Percentiles rank a stretch among this genome's conserved stretches.
Conservation (phyloP, 2,888 invertebrate genomes). For the Phlogophora meticulosa region DNA sequence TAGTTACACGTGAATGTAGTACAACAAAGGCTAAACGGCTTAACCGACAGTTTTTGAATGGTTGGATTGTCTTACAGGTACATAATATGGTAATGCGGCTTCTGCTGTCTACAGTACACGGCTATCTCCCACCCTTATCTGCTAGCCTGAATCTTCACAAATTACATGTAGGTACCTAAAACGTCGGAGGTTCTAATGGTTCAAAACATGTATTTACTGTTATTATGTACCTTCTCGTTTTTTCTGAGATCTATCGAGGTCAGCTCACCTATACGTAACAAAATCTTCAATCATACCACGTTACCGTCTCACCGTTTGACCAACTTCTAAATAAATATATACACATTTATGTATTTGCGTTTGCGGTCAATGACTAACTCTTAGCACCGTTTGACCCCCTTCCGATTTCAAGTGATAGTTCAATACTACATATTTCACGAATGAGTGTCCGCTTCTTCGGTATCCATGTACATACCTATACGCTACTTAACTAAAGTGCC, state of each 20-base stretch:
- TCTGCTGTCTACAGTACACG: neutral
- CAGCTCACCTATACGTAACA: neutral
- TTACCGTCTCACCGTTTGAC: neutral
- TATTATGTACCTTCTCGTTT: no score
- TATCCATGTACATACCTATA: conserved; percentile 9
- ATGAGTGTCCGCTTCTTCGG: conserved; percentile 8
- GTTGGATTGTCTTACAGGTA: neutral
- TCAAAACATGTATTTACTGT: no score
- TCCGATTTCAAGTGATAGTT: conserved; percentile 27
- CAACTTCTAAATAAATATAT: neutral
- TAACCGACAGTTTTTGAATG: conserved; percentile 1
- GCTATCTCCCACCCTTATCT: neutral
- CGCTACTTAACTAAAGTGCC: conserved; percentile 23
- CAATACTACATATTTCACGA: conserved; percentile 27
- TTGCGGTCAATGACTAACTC: conserved; percentile 28
- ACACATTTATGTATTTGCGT: neutral
- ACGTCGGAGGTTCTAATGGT: no score
- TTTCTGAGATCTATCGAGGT: neutral
- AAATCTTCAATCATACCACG: neutral
- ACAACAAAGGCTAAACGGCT: conserved; percentile 1
- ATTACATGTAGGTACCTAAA: no score
- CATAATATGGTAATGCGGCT: neutral
- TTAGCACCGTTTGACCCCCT: conserved; percentile 36
- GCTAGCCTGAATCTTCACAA: neutral
- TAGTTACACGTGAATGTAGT: neutral